Base-by-base conservation (phyloP, 2,888 invertebrate species). In the Ctenicera cuprea region DNA sequence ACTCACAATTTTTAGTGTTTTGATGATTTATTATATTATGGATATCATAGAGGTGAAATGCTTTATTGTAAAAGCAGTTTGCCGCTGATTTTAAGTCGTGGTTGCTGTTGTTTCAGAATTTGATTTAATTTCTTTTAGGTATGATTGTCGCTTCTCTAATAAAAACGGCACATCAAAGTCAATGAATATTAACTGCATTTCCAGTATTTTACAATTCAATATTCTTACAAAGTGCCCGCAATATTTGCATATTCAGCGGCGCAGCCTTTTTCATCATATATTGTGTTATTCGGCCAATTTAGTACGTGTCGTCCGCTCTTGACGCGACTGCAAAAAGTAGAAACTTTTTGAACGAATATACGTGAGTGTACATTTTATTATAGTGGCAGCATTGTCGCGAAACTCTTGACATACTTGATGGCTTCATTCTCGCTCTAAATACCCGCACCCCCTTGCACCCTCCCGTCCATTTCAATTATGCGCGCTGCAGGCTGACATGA, bases 401-500 rank as follows among this genome's bases (percentile, higher is more conserved):
- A 64, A 7, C 59, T 20, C 38, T 54, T 57, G 68, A 67, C 76
- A 67, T 63, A 59, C 70, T 71, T 77, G 78, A 78, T 77, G 72
- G 74, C 77, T 77, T 78, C 77, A 77, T 77, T 77, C 65, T 76
- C 65, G 68, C 74, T 72, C 70, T 77, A 79, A 77, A 74, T 75
- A 71, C 75, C 71, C 72, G 37, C 63, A 12, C 48, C 14, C 50
- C 14, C 48, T 50, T 22, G 68, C n/a, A 48, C 68, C 68, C 70
- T 71, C 54, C 75, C 75, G 80, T 77, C 81, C 79, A 77, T 81
- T 82, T 80, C 81, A 82, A 83, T 83, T 83, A 83, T 81, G 80
- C 81, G 80, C 80, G 76, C 81, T 77, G 78, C 80, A 78, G 80
- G 74, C 77, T 68, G 72, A 77, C 80, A 81, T 82, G 83, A 82